Percentiles rank a stretch among this genome's conserved stretches.
phyloP scores from a whole-genome alignment of 2,888 invertebrate genomes.

The Ophraella communa region DNA sequence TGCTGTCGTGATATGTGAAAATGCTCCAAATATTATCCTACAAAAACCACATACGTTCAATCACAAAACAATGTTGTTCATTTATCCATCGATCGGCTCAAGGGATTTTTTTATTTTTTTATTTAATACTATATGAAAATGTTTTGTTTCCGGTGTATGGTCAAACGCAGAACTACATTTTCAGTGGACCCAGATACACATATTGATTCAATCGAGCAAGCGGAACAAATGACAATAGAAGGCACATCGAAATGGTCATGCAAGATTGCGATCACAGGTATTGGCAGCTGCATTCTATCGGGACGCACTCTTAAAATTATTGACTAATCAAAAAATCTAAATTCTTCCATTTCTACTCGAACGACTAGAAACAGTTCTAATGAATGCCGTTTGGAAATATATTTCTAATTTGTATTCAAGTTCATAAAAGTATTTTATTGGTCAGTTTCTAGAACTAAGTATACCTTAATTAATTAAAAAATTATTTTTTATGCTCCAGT shows the following conservation, averaged over 20 bases:
- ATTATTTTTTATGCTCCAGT: no score
- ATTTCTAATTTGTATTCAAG: slow-evolving; percentile 22
- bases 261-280: slow-evolving; percentile 99
- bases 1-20: not conserved
- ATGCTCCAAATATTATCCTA: not conserved
- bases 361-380: not conserved
- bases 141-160: slow-evolving; percentile 51
- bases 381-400: slow-evolving; percentile 19
- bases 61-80: no score
- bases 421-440: not conserved
- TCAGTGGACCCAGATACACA: slow-evolving; percentile 97
- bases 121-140: slow-evolving; percentile 20
- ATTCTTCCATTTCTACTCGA: slow-evolving; percentile 11
- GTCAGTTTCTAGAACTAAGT: not conserved
- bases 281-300: slow-evolving; percentile 62
- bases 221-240: slow-evolving; percentile 96
- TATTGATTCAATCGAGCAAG: slow-evolving; percentile 97
- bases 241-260: slow-evolving; percentile 99
- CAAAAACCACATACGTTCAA: no score
- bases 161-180: slow-evolving; percentile 87
- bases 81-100: not conserved
- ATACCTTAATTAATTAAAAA: no score
- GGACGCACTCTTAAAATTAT: slow-evolving; percentile 36
- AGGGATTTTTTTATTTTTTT: slow-evolving; percentile 4
- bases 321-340: slow-evolving; percentile 2